Evolutionary conservation across 2,888 invertebrate genomes (phyloP), one percentile per base, ranked within the genome.

Genomic region (Clistopyga incitator): DNA sequence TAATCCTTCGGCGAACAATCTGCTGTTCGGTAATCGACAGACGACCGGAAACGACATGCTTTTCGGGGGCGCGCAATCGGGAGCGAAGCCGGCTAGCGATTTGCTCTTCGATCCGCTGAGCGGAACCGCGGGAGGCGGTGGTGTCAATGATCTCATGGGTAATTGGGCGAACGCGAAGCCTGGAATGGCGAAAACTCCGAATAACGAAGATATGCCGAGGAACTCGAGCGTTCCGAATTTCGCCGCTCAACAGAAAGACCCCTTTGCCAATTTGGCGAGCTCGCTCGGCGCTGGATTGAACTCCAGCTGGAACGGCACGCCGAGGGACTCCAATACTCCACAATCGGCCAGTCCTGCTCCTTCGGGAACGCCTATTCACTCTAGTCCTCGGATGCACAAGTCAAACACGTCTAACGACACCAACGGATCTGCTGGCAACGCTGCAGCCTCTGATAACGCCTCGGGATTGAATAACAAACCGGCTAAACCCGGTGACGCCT

Each of bases 261-360:
- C 97, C 4, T 97, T 97, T 91, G 96, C 96, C 1, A 97, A 97
- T 90, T 94, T 97, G 38, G 96, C 92, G 6, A 89, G 91, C 2
- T 90, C 92, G 0, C 64, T 93, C 38, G 91, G 91, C 1, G 88
- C 92, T 6, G 93, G 93, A 54, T 82, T 93, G n/a, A 89, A 92
- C 13, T 89, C 91, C 0, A 92, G 93, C 65, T 93, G 92, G 92
- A 93, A 93, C 80, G 93, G 93, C 1, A 93, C 93, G 10, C 92
- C 93, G 0, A 89, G 90, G 18, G 93, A 93, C 50, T 92, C 93
- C 0, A 92, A 90, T 84, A 92, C 92, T 50, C 92, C 93, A 3
- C 92, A 92, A 78, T 93, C 93, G 2, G 86, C 90, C n/a, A 93
- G 92, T 84, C 92, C 93, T 13, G 92, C 90, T 1, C 86, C 90